These are phyloP conservation scores for Microctenopoma steveboyesi DNA, from an alignment of 2,797 vertebrate genomes.

Conservation along the genomic window DNA sequence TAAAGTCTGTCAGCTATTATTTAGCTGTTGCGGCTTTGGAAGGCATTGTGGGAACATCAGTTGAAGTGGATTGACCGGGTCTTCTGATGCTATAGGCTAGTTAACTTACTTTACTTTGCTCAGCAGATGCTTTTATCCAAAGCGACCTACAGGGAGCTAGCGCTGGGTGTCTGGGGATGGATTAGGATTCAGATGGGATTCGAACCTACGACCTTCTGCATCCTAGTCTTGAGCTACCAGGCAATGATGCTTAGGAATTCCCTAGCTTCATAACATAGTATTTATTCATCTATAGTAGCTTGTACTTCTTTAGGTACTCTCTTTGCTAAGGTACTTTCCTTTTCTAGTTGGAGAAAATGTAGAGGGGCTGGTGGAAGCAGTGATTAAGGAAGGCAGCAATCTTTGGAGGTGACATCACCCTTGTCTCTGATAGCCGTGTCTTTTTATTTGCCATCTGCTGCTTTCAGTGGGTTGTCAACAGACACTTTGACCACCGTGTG, in stretches of 20 bases:
- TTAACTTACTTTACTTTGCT: too few relatives aligned
- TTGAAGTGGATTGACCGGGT: conserved; percentile 57
- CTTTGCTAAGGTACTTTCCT: conserved; percentile 59
- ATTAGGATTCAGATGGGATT: too few relatives aligned
- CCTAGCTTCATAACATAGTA: conserved; percentile 29
- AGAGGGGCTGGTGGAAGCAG: conserved; percentile 10
- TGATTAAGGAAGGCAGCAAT: conserved; percentile 38
- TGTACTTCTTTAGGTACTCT: conserved; percentile 40
- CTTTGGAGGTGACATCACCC: conserved; percentile 39
- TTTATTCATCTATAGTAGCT: conserved; percentile 1
- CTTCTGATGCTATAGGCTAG: conserved; percentile 30
- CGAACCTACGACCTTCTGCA: too few relatives aligned
- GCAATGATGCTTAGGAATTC: conserved; percentile 36
- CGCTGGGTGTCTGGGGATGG: too few relatives aligned
- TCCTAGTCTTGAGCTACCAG: too few relatives aligned
- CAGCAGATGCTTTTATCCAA: too few relatives aligned
- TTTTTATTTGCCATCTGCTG: conserved; percentile 71
- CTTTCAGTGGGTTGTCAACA: conserved; percentile 76
- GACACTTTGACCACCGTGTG: conserved; percentile 34
- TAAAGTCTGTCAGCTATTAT: conserved; percentile 67
- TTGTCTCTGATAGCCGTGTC: conserved; percentile 31
- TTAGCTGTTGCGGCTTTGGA: conserved; percentile 68
- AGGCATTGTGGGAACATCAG: conserved; percentile 60
- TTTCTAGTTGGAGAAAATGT: conserved; percentile 60
- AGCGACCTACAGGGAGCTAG: too few relatives aligned